A percentile compares a stretch with the other conserved stretches of the same genome.
phyloP scores from a whole-genome alignment of 2,113 vertebrate genomes.

The Colaptes auratus region DNA sequence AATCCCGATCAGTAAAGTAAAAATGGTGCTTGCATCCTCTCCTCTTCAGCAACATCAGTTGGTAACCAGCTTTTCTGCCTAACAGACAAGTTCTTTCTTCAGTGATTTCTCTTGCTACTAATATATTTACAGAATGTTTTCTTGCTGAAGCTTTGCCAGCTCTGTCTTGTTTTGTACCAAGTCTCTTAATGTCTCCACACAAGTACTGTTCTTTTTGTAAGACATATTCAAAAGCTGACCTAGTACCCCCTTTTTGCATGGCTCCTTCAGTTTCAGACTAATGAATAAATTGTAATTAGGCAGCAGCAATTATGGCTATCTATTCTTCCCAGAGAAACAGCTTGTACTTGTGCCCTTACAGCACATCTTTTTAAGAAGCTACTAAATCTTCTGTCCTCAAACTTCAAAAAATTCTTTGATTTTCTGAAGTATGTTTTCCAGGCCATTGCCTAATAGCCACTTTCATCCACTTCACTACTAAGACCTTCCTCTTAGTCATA shows the following conservation, averaged over 20 bases:
- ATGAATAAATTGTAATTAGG: constrained; percentile 50
- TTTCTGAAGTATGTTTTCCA: constrained; percentile 33
- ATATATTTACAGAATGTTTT: constrained; percentile 9
- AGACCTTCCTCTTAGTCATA: neutral
- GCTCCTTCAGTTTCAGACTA: constrained; percentile 37
- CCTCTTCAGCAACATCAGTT: neutral
- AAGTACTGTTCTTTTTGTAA: neutral
- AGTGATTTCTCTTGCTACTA: neutral
- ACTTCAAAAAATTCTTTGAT: constrained; percentile 26
- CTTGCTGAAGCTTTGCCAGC: neutral
- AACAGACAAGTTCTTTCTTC: neutral
- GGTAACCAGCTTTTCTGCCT: neutral
- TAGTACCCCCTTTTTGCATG: neutral
- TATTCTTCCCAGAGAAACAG: constrained; percentile 37
- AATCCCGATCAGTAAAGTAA: neutral
- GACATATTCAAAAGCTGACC: constrained; percentile 26
- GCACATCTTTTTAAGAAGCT: constrained; percentile 8
- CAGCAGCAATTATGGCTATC: constrained; percentile 31
- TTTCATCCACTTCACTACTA: constrained; percentile 1
- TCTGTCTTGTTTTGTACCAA: neutral
- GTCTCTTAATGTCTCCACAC: neutral
- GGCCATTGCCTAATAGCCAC: neutral
- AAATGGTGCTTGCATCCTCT: neutral
- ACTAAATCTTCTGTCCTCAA: constrained; percentile 21
- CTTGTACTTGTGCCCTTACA: constrained; percentile 21